Evolutionary conservation across 2,888 invertebrate species (phyloP), one percentile per base, ranked within the genome.

Genomic region (Gortyna flavago): DNA sequence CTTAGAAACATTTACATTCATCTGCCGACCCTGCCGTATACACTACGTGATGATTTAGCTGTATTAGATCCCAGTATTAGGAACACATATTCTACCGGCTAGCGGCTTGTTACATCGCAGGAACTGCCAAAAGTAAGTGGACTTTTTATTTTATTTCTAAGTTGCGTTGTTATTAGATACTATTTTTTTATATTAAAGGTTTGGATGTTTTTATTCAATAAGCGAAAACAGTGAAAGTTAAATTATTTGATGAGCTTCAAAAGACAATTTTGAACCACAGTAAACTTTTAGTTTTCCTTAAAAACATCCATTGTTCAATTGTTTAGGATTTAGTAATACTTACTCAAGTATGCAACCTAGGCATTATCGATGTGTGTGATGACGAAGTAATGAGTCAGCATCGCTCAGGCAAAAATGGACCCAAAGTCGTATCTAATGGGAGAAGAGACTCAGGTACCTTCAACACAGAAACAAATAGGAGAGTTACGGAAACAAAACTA

Each of bases 91-190:
- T 54, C 29, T 5, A 44, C 4, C 9, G 18, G 29, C 29, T 5
- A 44, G 2, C 9, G 18, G 29, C 35, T 44, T n/a, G 29, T 35
- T 7, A 3, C 5, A 62, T 35, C 73, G 2, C 5, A 38, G 54
- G 41, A 72, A 38, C 69, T 65, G 71, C 7, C 51, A 35, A 74
- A 65, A 72, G 83, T 84, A 85, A 85, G 83, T 84, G 1, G 4
- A 54, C n/a, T 35, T 70, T 25, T 65, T 41, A 1, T 11, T 68
- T 48, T 5, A 13, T 13, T 29, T 29, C 3, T 13, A 11, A 13
- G 4, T 67, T 6, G 41, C 11, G 21, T 44, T 29, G 11, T 41
- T n/a, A n/a, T n/a, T n/a, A n/a, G 6, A 21, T 67, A 13, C 21
- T n/a, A n/a, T n/a, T n/a, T n/a, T n/a, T n/a, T n/a, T n/a, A n/a